A percentile compares a stretch with the other conserved stretches of the same genome.
These are phyloP conservation scores for Mus spretus DNA, from an alignment of 2,797 vertebrate genomes.

Conservation along the genomic window DNA sequence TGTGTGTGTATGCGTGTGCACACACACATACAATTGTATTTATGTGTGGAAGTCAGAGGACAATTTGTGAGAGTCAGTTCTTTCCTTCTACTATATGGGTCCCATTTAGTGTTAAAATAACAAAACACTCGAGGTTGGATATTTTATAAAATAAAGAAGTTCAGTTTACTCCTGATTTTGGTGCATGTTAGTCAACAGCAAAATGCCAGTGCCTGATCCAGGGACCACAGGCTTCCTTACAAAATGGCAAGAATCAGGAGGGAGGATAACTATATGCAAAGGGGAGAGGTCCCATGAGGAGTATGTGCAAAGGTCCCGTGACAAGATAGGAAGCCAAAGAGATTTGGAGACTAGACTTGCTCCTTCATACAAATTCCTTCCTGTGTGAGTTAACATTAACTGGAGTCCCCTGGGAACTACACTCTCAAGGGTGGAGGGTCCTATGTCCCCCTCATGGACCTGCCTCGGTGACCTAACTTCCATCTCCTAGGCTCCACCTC, in stretches of 20 bases:
- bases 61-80: background rate
- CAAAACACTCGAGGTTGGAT: background rate
- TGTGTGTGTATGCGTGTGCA: background rate
- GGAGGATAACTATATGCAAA: background rate
- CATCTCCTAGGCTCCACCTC: background rate
- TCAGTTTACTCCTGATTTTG: background rate
- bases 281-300: background rate
- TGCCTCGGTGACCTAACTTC: background rate
- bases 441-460: background rate
- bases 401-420: background rate
- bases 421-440: background rate
- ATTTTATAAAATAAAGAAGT: conserved; percentile 13
- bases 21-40: background rate
- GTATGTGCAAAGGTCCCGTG: background rate
- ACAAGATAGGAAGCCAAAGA: background rate
- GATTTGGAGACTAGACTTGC: background rate
- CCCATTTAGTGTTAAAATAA: background rate
- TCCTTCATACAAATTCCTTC: background rate
- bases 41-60: background rate
- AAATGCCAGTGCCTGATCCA: background rate
- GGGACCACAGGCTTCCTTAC: background rate
- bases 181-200: background rate
- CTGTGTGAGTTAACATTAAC: background rate
- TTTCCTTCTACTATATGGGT: background rate
- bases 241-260: background rate